Evolutionary conservation across 1,140 invertebrate species (phyloP).

Genomic region (Hesperophylax magnus): DNA sequence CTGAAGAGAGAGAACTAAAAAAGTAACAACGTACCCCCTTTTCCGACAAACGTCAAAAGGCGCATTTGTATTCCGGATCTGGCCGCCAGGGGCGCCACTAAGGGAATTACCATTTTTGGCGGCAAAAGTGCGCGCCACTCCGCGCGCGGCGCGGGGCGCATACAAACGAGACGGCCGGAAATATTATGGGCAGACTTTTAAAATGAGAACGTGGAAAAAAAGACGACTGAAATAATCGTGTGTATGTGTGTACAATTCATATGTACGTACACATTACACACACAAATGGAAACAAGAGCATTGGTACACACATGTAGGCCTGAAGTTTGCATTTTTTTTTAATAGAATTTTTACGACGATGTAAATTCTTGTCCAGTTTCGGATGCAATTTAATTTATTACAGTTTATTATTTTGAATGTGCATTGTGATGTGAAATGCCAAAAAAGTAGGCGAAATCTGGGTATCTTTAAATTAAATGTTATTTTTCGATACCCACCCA

Average conservation of each 20-base stretch:
- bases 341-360: no score
- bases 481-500: no score
- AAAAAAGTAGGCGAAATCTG: no score
- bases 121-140: constrained; percentile 46
- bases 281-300: no score
- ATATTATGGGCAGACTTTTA: constrained; percentile 38
- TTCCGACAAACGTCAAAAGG: constrained; percentile 53
- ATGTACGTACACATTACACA: neutral
- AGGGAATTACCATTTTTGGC: constrained; percentile 56
- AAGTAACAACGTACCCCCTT: constrained; percentile 1
- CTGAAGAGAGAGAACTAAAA: constrained; percentile 8
- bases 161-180: constrained; percentile 37
- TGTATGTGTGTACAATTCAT: neutral
- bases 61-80: constrained; percentile 55
- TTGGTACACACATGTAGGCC: no score
- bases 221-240: neutral
- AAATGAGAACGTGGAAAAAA: constrained; percentile 36
- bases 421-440: no score
- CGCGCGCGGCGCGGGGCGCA: constrained; percentile 18
- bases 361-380: no score
- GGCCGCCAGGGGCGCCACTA: constrained; percentile 45
- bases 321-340: no score
- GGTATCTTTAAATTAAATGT: no score
- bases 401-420: no score
- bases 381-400: no score